Evolutionary conservation across 37 sponge, comb jelly and placozoan species (phyloP), one percentile per base, ranked within the genome.

Genomic region (Axinella damicornis): DNA sequence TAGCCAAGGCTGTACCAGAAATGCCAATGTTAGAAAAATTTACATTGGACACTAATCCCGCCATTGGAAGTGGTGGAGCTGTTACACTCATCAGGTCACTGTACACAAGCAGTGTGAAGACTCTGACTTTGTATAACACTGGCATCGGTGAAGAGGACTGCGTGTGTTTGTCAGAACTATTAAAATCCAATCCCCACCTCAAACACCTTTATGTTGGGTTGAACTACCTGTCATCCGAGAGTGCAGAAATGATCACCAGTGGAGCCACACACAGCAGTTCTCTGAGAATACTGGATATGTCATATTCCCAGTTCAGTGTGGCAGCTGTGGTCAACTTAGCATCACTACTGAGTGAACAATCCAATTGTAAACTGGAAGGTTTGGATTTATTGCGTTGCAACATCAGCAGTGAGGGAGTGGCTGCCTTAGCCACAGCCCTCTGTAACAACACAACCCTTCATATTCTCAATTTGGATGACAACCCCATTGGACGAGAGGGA

Each of bases 61-160:
- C n/a, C n/a, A 73, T 73, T 39, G 74, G 53, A 41, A 34, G 74
- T 73, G 74, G 74, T 24, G 74, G 53, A 4, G 53, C 74, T 22
- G 55, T 73, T 53, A n/a, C 37, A 27, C 53, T 73, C 34, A 34
- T 67, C 33, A 33, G 14, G 28, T 12, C 68, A 33, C 68, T 67
- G 6, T 34, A 27, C 33, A 27, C 34, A 16, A 67, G 68, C 9
- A 27, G 32, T 30, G 33, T 67, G 68, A 67, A 34, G 28, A 34
- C 12, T 30, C 34, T 67, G 68, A 27, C 5, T 12, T 11, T 67
- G 68, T 2, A 11, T 5, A 67, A 34, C 27, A 67, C 68, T 67
- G 68, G 68, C 5, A 67, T 67, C 34, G 32, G 68, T 12, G 68
- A 28, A 19, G 9, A 31, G 12, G 68, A 67, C 68, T 67, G 68